Evolutionary conservation across 2,888 invertebrate genomes (phyloP).

Genomic region (Ormia ochracea): DNA sequence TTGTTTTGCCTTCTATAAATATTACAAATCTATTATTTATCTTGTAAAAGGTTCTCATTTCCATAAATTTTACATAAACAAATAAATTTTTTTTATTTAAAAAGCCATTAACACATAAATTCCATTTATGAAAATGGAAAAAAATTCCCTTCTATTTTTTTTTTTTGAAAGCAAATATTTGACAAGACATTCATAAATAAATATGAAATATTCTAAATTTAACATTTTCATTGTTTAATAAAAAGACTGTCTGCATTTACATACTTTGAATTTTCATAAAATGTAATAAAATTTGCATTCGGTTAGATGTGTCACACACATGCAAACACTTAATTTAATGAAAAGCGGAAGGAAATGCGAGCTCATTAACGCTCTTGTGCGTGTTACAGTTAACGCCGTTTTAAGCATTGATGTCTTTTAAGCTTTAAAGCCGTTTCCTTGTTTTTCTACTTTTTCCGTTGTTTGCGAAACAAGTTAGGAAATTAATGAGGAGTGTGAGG

Average conservation of each 20-base stretch:
- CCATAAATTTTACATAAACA: slow-evolving; percentile 12
- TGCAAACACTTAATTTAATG: slow-evolving; percentile 1
- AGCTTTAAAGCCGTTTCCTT: too few species aligned
- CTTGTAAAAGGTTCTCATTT: slow-evolving; percentile 18
- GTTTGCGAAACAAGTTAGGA: too few species aligned
- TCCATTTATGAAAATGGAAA: not conserved
- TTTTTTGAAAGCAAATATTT: not conserved
- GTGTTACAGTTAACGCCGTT: not conserved
- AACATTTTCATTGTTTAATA: too few species aligned
- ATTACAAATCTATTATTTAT: slow-evolving; percentile 21
- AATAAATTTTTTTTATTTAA: slow-evolving; percentile 8
- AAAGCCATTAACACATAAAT: slow-evolving; percentile 19
- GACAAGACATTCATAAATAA: not conserved
- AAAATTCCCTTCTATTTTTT: too few species aligned
- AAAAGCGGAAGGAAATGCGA: slow-evolving; percentile 46
- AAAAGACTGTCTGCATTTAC: not conserved
- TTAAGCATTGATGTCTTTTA: not conserved
- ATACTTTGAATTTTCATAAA: not conserved
- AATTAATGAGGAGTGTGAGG: too few species aligned
- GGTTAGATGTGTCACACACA: slow-evolving; percentile 3
- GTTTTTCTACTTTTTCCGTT: too few species aligned
- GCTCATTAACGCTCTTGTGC: slow-evolving; percentile 6
- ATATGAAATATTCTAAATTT: too few species aligned
- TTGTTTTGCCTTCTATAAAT: not conserved
- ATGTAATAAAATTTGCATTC: not conserved